Evolutionary conservation across 2,888 invertebrate genomes (phyloP).

Genomic region (Drosophila barbarae): DNA sequence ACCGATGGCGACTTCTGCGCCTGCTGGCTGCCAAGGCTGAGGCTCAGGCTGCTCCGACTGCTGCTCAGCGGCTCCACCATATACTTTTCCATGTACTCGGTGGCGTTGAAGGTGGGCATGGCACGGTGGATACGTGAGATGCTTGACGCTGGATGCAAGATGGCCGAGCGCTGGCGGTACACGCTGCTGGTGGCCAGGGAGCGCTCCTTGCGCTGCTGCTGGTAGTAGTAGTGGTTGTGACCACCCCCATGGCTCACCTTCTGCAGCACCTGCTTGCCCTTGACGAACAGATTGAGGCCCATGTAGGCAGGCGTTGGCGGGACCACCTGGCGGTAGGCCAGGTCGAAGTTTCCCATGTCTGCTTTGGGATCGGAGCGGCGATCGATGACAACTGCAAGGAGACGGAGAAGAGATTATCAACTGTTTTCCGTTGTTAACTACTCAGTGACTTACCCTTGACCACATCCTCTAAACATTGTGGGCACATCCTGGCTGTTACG

Average conservation of each 20-base stretch:
- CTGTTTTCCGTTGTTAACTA: no score
- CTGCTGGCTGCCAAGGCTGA: slow-evolving; percentile 54
- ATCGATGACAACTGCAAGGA: slow-evolving; percentile 86
- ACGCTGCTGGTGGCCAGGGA: slow-evolving; percentile 61
- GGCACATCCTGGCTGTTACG: slow-evolving; percentile 92
- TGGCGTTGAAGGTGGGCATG: slow-evolving; percentile 78
- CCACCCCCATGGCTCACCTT: slow-evolving; percentile 57
- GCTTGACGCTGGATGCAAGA: slow-evolving; percentile 53
- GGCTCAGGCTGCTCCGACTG: slow-evolving; percentile 63
- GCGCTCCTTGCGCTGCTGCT: slow-evolving; percentile 70
- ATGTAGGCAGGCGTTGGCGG: slow-evolving; percentile 90
- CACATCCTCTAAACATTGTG: slow-evolving; percentile 92
- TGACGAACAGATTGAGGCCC: slow-evolving; percentile 81
- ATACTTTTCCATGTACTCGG: slow-evolving; percentile 75
- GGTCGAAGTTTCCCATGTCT: slow-evolving; percentile 89
- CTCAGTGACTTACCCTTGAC: slow-evolving; percentile 87
- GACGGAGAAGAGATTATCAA: background rate
- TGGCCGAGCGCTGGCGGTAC: slow-evolving; percentile 61
- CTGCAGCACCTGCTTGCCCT: slow-evolving; percentile 77
- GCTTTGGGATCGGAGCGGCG: slow-evolving; percentile 85
- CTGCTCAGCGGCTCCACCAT: slow-evolving; percentile 64
- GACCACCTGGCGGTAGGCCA: slow-evolving; percentile 88
- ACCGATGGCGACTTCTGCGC: slow-evolving; percentile 22
- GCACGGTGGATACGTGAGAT: slow-evolving; percentile 72
- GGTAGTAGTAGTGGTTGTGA: slow-evolving; percentile 58